Evolutionary conservation across 1,140 invertebrate species (phyloP).

Genomic region (Andrena cerasifolii): DNA sequence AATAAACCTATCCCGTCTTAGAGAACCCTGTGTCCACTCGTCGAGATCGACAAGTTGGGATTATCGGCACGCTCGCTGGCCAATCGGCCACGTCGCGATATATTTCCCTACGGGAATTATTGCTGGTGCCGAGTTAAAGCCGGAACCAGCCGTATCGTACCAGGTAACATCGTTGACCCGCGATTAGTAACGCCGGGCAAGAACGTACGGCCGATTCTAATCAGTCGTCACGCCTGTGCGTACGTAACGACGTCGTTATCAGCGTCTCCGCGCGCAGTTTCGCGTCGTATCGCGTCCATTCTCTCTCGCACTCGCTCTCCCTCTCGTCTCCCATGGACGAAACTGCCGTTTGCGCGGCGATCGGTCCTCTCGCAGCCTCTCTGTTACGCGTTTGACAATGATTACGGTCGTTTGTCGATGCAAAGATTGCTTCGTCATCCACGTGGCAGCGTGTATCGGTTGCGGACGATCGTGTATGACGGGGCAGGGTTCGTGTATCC

Average conservation of each 20-base stretch:
- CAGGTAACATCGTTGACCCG: constrained; percentile 64
- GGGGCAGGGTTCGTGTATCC: constrained; percentile 25
- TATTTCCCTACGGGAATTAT: constrained; percentile 43
- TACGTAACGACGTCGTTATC: constrained; percentile 68
- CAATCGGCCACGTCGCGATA: constrained; percentile 41
- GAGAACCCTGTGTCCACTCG: not conserved
- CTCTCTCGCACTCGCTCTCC: constrained; percentile 1
- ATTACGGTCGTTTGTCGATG: constrained; percentile 62
- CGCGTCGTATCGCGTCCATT: constrained; percentile 29
- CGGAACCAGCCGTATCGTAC: constrained; percentile 39
- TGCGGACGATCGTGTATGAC: constrained; percentile 41
- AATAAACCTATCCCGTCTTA: not conserved
- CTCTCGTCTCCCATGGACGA: not conserved
- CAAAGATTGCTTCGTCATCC: constrained; percentile 60
- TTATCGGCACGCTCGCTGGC: constrained; percentile 26
- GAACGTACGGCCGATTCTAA: constrained; percentile 65
- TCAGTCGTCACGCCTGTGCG: constrained; percentile 66
- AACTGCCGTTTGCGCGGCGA: not conserved
- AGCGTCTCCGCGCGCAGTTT: constrained; percentile 54
- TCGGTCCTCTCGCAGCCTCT: constrained; percentile 21
- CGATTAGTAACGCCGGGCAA: constrained; percentile 64
- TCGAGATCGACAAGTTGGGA: constrained; percentile 36
- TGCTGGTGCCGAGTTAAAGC: constrained; percentile 32
- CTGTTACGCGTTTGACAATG: constrained; percentile 56
- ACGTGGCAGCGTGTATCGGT: not conserved